Conservation (phyloP, 2,797 vertebrate genomes). For the Phoeniculus purpureus region DNA sequence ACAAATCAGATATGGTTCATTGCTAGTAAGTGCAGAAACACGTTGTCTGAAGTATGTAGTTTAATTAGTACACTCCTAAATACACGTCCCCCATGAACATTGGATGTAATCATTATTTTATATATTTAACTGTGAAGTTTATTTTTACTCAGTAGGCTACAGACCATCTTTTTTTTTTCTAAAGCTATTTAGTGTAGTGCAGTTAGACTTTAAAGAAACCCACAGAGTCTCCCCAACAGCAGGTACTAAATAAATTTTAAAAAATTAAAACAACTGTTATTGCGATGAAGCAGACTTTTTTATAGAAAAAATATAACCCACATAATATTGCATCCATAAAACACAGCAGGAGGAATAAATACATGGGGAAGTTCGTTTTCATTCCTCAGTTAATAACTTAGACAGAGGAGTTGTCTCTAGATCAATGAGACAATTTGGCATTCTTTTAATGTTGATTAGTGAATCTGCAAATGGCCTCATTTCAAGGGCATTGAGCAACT, state of each 20-base stretch:
- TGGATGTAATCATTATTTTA: conserved; percentile 86
- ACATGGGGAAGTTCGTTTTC: conserved; percentile 43
- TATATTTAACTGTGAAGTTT: conserved; percentile 90
- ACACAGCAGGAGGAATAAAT: conserved; percentile 47
- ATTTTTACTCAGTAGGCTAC: conserved; percentile 78
- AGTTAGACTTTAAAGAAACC: conserved; percentile 61
- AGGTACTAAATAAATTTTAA: conserved; percentile 59
- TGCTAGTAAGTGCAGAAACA: conserved; percentile 90
- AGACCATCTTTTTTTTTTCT: conserved; percentile 5
- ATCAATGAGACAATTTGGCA: conserved; percentile 66
- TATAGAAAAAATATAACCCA: background rate
- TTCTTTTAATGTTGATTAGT: conserved; percentile 73
- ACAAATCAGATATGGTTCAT: conserved; percentile 98
- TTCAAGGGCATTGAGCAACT: conserved; percentile 55
- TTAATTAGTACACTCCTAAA: conserved; percentile 93
- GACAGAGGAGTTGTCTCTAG: conserved; percentile 46
- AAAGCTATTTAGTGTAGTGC: conserved; percentile 62
- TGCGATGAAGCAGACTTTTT: conserved; percentile 40
- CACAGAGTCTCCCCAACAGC: conserved; percentile 56
- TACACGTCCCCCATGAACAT: conserved; percentile 87
- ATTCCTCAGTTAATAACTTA: conserved; percentile 68
- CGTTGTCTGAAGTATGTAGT: conserved; percentile 89
- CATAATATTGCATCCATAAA: conserved; percentile 62
- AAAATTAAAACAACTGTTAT: conserved; percentile 44
- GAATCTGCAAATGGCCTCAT: conserved; percentile 73